A percentile compares a stretch with the other conserved stretches of the same genome.
Evolutionary conservation across 2,113 vertebrate genomes (phyloP).

Genomic region (Turnix velox): DNA sequence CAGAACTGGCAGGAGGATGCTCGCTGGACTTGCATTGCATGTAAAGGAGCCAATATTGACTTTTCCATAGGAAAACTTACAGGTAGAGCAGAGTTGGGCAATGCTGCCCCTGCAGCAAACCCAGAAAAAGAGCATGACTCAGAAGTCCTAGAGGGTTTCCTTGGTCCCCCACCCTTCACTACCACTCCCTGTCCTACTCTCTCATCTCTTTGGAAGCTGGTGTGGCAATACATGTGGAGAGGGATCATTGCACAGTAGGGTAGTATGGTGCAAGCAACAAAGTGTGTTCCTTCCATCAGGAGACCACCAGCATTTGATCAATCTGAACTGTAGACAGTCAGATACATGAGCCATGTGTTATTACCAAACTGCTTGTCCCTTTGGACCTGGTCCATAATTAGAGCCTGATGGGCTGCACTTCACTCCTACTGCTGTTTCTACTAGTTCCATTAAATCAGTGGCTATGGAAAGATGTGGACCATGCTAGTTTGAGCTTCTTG

Average conservation of each 20-base stretch:
- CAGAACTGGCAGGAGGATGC: conserved; percentile 27
- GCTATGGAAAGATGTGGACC: background rate
- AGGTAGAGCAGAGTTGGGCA: conserved; percentile 14
- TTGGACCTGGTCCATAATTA: background rate
- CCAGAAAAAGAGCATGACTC: background rate
- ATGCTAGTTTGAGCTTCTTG: background rate
- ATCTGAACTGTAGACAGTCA: background rate
- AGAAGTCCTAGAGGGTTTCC: background rate
- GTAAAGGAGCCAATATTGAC: conserved; percentile 9
- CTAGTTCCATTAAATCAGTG: background rate
- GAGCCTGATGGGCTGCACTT: background rate
- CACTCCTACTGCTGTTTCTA: background rate
- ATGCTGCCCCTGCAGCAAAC: background rate
- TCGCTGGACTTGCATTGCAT: background rate
- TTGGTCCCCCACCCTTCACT: background rate
- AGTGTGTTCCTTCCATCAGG: background rate
- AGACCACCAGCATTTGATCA: background rate
- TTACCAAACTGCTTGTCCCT: background rate
- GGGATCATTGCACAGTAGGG: background rate
- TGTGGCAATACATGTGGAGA: fast-evolving
- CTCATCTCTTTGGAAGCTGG: background rate
- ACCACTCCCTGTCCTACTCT: background rate
- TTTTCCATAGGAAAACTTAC: conserved; percentile 40
- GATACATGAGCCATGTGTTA: background rate
- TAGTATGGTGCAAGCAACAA: background rate